A percentile compares a stretch with the other conserved stretches of the same genome.
Evolutionary conservation across 2,113 vertebrate species (phyloP).

Genomic region (Piprites chloris): DNA sequence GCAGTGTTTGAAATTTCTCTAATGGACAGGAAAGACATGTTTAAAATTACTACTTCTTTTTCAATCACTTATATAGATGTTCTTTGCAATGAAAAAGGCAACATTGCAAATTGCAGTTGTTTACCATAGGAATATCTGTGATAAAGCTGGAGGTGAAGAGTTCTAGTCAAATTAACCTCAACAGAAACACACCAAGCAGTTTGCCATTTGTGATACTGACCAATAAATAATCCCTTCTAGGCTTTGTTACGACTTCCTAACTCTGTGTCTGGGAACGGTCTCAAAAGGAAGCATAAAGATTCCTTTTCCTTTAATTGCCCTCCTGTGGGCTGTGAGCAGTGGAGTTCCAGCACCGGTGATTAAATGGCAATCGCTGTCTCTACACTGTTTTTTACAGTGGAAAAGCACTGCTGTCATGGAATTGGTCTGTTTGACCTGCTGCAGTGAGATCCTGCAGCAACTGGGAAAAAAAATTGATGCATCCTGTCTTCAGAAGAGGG

Average conservation of each 20-base stretch:
- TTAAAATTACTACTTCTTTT: neutral
- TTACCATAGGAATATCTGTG: conserved; percentile 17
- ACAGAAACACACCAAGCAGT: neutral
- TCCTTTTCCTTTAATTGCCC: neutral
- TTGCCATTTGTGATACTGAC: neutral
- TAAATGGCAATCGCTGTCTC: neutral
- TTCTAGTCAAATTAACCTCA: neutral
- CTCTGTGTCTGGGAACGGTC: neutral
- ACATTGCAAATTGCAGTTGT: conserved; percentile 13
- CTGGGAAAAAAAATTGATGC: no score
- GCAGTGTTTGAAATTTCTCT: neutral
- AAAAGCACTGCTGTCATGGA: neutral
- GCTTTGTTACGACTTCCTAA: neutral
- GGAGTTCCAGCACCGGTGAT: neutral
- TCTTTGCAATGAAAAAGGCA: neutral
- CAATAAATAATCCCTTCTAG: neutral
- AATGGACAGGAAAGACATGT: neutral
- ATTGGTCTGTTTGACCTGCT: neutral
- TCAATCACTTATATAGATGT: neutral
- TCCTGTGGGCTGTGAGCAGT: neutral
- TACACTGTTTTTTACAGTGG: neutral
- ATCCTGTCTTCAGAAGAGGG: neutral
- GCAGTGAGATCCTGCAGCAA: neutral
- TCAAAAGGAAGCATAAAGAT: neutral
- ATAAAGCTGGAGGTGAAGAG: neutral